Evolutionary conservation across 1,140 invertebrate genomes (phyloP).

Genomic region (Onthophagus taurus): DNA sequence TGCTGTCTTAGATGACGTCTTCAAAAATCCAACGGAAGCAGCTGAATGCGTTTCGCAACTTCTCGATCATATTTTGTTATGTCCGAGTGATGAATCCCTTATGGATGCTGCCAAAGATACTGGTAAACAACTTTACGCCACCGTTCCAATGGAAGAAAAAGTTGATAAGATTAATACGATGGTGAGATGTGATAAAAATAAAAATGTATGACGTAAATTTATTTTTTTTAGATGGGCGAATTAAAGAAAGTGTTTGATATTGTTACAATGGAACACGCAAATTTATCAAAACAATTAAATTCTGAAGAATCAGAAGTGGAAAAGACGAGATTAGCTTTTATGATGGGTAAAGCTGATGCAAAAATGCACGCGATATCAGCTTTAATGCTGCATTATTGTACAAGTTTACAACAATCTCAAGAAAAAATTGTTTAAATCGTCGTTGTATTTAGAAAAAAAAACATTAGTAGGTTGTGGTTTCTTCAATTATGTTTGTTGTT

Average conservation of each 20-base stretch:
- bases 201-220: background rate
- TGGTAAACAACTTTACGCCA: constrained; percentile 61
- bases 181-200: too few species aligned
- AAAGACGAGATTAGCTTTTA: constrained; percentile 43
- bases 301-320: constrained; percentile 42
- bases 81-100: constrained; percentile 59
- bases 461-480: too few species aligned
- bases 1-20: constrained; percentile 34
- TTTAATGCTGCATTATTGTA: constrained; percentile 77
- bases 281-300: constrained; percentile 39
- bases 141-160: constrained; percentile 48
- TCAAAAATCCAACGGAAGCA: constrained; percentile 31
- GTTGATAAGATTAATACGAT: constrained; percentile 59
- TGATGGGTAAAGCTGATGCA: constrained; percentile 57
- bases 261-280: constrained; percentile 46
- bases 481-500: too few species aligned
- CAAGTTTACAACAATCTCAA: constrained; percentile 54
- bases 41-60: constrained; percentile 30
- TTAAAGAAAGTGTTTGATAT: constrained; percentile 60
- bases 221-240: constrained; percentile 53
- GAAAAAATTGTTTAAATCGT: constrained; percentile 35
- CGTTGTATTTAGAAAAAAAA: too few species aligned
- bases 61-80: constrained; percentile 44
- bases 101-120: constrained; percentile 71
- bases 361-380: constrained; percentile 71